Evolutionary conservation across 2,888 invertebrate genomes (phyloP), one percentile per base, ranked within the genome.

Genomic region (Epirrita christyi): DNA sequence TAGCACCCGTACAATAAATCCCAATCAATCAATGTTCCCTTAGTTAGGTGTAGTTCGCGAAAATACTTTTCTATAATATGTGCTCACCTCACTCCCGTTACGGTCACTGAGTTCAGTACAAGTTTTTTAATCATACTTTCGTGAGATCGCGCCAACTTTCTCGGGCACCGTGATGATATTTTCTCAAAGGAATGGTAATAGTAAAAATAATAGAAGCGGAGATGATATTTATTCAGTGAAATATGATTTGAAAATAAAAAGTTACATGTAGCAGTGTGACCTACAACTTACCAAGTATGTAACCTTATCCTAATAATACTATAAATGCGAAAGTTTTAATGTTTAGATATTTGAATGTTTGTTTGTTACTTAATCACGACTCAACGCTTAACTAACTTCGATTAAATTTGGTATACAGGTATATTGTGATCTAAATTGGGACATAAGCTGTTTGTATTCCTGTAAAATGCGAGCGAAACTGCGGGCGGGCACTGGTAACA

Each of bases 101-200:
- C 75, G 76, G 76, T 75, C 76, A 73, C 69, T 68, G 72, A 73
- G 71, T 76, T 71, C 58, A 67, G 61, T 74, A 74, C 71, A 78
- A 78, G 78, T 78, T 78, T 78, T 78, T 78, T 76, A 78, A 78
- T 78, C 78, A 78, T 78, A 78, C 78, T 77, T 78, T 73, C 66
- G 75, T 72, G 74, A 68, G 76, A 73, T 72, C 70, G 66, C 61
- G 57, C 71, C 57, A 77, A 78, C 73, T 78, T 77, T 68, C 68
- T 63, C 63, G 56, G 68, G 71, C 72, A 67, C 63, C 65, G 57
- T 62, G 71, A 66, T 70, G 68, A 68, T 72, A 75, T 75, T 72
- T 66, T 61, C 70, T 66, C 67, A 70, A 68, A 58, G 66, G 61
- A 71, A 68, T 67, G 59, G 58, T 58, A 63, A 63, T 63, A 63